These are phyloP conservation scores for Blomia tropicalis DNA, from an alignment of 2,888 invertebrate species.

Conservation along the genomic window DNA sequence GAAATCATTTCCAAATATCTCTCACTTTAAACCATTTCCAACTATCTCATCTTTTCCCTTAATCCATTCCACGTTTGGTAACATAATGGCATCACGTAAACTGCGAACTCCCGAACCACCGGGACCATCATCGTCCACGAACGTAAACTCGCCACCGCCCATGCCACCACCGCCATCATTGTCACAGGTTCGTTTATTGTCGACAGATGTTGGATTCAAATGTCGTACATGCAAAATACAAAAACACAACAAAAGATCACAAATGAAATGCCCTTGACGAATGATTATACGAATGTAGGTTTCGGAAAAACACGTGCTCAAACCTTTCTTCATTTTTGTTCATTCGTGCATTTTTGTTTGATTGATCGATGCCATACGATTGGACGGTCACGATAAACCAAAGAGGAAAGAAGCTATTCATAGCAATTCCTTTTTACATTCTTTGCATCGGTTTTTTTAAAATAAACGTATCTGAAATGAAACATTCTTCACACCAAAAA, in stretches of 20 bases:
- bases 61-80: slow-evolving; percentile 11
- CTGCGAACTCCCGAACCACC: background rate
- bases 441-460: no score
- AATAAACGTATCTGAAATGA: no score
- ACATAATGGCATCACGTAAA: background rate
- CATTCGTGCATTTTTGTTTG: background rate
- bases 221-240: no score
- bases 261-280: no score
- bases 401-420: background rate
- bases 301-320: no score
- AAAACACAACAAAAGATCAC: no score
- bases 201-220: no score
- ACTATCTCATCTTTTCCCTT: background rate
- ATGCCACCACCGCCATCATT: slow-evolving; percentile 10
- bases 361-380: background rate
- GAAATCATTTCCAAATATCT: background rate
- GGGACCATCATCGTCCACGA: background rate
- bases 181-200: slow-evolving; percentile 2
- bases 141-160: background rate
- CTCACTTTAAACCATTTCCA: background rate
- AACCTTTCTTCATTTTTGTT: no score
- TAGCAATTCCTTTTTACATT: background rate
- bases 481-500: no score
- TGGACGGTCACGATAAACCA: background rate
- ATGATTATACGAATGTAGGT: no score